Evolutionary conservation across 1,140 invertebrate species (phyloP), one percentile per base, ranked within the genome.

Genomic region (Bombus balteatus): DNA sequence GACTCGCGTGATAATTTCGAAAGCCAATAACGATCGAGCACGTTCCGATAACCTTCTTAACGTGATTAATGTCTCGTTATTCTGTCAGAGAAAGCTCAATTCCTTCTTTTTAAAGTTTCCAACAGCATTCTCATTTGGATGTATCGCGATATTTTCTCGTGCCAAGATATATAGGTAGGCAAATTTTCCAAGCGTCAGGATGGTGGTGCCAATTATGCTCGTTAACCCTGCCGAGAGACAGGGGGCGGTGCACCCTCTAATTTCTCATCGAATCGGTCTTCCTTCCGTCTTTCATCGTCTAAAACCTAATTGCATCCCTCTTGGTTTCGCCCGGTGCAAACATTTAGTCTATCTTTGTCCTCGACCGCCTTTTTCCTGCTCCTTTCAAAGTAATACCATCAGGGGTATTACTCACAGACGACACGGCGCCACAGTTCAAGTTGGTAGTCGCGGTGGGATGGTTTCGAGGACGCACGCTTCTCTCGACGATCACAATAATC

Each of bases 361-460:
- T 18, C 39, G n/a, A 15, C 47, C 15, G 28, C 39, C n/a, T 41
- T 47, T 72, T 71, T 43, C 32, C 34, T 8, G 10, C 9, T 32
- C 28, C 62, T 25, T 12, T 43, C 72, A 9, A n/a, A 59, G 62
- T 59, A 79, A 73, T 88, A 59, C 74, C 76, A 53, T 92, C 89
- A 73, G 86, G 89, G 88, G 89, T 53, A 53, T 53, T 53, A 53
- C 47, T 53, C 47, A 83, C 88, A 94, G 92, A 89, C 93, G 88
- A 84, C 85, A 83, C 88, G 93, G 93, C 93, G 94, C 94, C 93
- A 91, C 86, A 90, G 81, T 73, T 59, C 66, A 15, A n/a, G 25
- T 32, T 59, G 32, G 18, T 15, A 13, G 13, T 18, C 62, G 73
- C 34, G 22, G 3, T 34, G 71, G 70, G 70, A 86, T 66, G 79